Conservation (phyloP, 2,797 vertebrate species). For the Scolopax rusticola region DNA sequence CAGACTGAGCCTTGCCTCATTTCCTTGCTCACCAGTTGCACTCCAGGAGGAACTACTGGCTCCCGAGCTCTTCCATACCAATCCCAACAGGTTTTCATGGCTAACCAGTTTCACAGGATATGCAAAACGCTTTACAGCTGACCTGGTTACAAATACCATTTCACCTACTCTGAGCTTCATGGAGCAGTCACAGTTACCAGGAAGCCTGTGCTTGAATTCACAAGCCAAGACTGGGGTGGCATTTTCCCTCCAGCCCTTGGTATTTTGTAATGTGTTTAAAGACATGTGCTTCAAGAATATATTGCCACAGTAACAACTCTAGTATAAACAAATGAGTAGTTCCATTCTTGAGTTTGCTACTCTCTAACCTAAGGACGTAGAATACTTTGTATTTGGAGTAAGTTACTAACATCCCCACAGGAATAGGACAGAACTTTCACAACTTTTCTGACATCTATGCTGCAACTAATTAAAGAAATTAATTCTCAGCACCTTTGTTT, state of each 20-base stretch:
- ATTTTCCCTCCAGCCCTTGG: background rate
- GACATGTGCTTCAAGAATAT: background rate
- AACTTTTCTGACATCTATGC: background rate
- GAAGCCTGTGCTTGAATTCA: background rate
- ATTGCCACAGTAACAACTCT: background rate
- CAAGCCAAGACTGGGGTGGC: fast-evolving
- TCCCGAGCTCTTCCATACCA: background rate
- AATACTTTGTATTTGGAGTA: background rate
- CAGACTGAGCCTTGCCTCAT: background rate
- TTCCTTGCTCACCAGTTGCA: fast-evolving
- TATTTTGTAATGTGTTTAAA: background rate
- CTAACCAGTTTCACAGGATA: background rate
- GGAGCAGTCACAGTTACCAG: background rate
- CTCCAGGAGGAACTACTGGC: background rate
- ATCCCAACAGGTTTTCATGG: fast-evolving
- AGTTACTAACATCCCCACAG: fast-evolving
- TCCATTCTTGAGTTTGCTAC: background rate
- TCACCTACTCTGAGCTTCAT: background rate
- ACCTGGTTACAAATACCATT: background rate
- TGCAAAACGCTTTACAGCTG: background rate
- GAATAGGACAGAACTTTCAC: background rate
- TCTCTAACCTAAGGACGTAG: background rate
- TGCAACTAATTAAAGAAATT: background rate
- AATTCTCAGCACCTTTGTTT: background rate
- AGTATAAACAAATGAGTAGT: background rate